Evolutionary conservation across 2,888 invertebrate genomes (phyloP), one percentile per base, ranked within the genome.

Genomic region (Drosophila testacea): DNA sequence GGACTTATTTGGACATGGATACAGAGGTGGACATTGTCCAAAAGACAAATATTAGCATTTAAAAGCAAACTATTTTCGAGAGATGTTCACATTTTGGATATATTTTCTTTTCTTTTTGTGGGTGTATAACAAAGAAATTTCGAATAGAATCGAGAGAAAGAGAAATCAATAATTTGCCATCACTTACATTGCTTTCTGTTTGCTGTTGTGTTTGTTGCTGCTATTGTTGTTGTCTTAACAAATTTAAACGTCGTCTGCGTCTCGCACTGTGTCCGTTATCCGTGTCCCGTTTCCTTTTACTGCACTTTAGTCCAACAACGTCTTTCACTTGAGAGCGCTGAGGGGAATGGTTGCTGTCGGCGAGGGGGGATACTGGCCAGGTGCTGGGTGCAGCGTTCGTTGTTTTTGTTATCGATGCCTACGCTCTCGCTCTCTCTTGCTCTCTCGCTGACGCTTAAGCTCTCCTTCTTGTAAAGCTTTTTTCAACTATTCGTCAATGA

Each of bases 401-500:
- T 89, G 86, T 86, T 85, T 79, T 87, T 84, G 88, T 84, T 89
- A 69, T 84, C 67, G 71, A 74, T 84, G 85, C 64, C 65, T 65
- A 59, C 50, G 68, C 71, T 60, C 69, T 62, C 68, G 9, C 41
- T 72, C 51, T 22, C 22, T 32, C 7, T 30, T 30, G 57, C 36
- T 50, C 46, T 52, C 55, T 56, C 60, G 39, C 60, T 48, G 50
- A 56, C 47, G 60, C 52, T 44, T 30, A 48, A 32, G 4, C 54
- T 44, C 41, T 60, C 27, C 52, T 51, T 22, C 30, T 38, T 56
- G 62, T 30, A 44, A 72, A 69, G 71, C 74, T 78, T 78, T 81
- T 81, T 69, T 63, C 71, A 56, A 65, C 73, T 69, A 73, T 72
- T 86, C 83, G 78, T 85, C 85, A 85, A 85, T 85, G 85, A 85